phyloP scores from a whole-genome alignment of 53 echinoderm and acorn worm species.

The Apostichopus leukothele region DNA sequence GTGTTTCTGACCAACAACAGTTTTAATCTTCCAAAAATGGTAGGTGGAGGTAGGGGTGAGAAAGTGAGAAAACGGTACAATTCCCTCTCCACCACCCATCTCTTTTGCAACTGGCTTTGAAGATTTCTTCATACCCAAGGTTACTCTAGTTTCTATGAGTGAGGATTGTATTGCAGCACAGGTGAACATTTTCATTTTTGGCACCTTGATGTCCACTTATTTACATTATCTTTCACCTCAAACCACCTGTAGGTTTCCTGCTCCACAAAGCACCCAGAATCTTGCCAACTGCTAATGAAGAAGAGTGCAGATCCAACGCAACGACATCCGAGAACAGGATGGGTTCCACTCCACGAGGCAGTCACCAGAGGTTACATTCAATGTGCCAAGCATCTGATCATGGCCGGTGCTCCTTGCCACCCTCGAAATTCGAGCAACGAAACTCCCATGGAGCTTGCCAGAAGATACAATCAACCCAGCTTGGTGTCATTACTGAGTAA shows the following conservation, averaged over 20 bases:
- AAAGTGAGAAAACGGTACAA: no score
- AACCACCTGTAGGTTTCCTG: constrained; percentile 69
- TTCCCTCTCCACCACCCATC: no score
- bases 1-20: no score
- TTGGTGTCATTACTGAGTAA: constrained; percentile 70
- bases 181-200: no score
- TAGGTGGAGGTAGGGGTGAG: no score
- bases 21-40: no score
- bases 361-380: constrained; percentile 78
- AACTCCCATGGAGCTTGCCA: constrained; percentile 81
- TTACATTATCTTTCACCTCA: no score
- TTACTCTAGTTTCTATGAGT: no score
- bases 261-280: constrained; percentile 64
- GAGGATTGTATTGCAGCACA: no score
- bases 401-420: constrained; percentile 74
- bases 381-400: constrained; percentile 77
- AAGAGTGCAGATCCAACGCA: constrained; percentile 83
- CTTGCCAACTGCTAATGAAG: constrained; percentile 67
- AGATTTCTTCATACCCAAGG: no score
- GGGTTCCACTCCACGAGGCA: constrained; percentile 96
- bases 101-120: no score
- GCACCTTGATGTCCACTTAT: no score
- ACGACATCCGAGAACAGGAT: constrained; percentile 90
- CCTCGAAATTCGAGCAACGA: constrained; percentile 90
- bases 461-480: constrained; percentile 69